phyloP scores from a whole-genome alignment of 2,888 invertebrate species.

The Boloria selene region DNA sequence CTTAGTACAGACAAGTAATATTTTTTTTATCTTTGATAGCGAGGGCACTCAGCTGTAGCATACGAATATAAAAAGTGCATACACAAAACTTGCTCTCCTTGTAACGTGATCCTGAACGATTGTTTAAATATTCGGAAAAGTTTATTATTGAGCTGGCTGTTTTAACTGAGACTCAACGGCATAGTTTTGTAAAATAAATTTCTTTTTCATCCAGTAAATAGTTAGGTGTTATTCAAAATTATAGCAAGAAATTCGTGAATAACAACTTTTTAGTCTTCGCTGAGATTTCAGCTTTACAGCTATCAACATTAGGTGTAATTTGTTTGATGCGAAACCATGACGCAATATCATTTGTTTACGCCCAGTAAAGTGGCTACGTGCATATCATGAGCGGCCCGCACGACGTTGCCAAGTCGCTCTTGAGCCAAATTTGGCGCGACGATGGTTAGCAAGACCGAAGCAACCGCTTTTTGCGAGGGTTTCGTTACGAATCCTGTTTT shows the following conservation, averaged over 20 bases:
- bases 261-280: slow-evolving; percentile 53
- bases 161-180: slow-evolving; percentile 23
- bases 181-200: slow-evolving; percentile 34
- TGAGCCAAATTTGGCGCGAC: slow-evolving; percentile 70
- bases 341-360: slow-evolving; percentile 76
- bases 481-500: slow-evolving; percentile 38
- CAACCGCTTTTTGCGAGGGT: slow-evolving; percentile 52
- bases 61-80: slow-evolving; percentile 16
- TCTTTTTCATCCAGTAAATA: slow-evolving; percentile 40
- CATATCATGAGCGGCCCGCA: slow-evolving; percentile 41
- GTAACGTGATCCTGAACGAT: slow-evolving; percentile 11
- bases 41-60: slow-evolving; percentile 26
- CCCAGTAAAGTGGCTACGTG: slow-evolving; percentile 56
- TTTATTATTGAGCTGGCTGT: slow-evolving; percentile 14
- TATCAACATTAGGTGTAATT: slow-evolving; percentile 51
- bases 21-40: slow-evolving; percentile 25
- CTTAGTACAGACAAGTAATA: slow-evolving; percentile 15
- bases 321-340: slow-evolving; percentile 55
- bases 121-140: slow-evolving; percentile 10
- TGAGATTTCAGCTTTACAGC: slow-evolving; percentile 47
- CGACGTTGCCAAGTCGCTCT: slow-evolving; percentile 73
- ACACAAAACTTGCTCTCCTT: background rate
- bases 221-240: slow-evolving; percentile 45
- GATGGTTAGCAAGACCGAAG: slow-evolving; percentile 56
- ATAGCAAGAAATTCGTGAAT: slow-evolving; percentile 59